Evolutionary conservation across 2,797 vertebrate genomes (phyloP).

Genomic region (Chelidonichthys spinosus): DNA sequence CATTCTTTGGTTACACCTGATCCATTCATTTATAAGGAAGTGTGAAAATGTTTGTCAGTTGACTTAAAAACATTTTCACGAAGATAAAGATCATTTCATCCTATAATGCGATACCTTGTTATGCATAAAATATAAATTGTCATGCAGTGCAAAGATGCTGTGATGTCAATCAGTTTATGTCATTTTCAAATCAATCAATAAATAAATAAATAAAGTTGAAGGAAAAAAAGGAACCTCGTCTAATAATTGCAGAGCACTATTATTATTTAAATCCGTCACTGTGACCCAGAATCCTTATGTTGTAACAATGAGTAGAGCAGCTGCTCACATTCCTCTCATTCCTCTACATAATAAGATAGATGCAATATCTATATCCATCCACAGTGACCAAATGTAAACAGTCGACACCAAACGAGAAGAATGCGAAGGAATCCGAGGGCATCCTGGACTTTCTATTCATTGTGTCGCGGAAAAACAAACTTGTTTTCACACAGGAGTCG

Average conservation of each 20-base stretch:
- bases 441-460: conserved; percentile 68
- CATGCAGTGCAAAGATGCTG: background rate
- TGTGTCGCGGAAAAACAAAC: conserved; percentile 60
- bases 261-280: background rate
- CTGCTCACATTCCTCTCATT: conserved; percentile 68
- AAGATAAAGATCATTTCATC: background rate
- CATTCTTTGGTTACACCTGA: background rate
- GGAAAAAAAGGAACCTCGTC: background rate
- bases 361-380: conserved; percentile 50
- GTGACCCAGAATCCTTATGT: conserved; percentile 33
- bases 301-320: conserved; percentile 36
- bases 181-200: background rate
- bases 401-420: conserved; percentile 31
- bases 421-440: conserved; percentile 46
- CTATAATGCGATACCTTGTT: background rate
- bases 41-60: background rate
- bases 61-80: background rate
- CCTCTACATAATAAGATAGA: conserved; percentile 52
- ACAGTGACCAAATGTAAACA: conserved; percentile 52
- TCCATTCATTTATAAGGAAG: background rate
- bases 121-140: background rate
- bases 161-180: background rate
- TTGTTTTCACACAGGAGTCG: conserved; percentile 64
- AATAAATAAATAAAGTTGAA: background rate
- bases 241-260: background rate